These are phyloP conservation scores for Tyrannus savana DNA, from an alignment of 2,113 vertebrate genomes.

Conservation along the genomic window DNA sequence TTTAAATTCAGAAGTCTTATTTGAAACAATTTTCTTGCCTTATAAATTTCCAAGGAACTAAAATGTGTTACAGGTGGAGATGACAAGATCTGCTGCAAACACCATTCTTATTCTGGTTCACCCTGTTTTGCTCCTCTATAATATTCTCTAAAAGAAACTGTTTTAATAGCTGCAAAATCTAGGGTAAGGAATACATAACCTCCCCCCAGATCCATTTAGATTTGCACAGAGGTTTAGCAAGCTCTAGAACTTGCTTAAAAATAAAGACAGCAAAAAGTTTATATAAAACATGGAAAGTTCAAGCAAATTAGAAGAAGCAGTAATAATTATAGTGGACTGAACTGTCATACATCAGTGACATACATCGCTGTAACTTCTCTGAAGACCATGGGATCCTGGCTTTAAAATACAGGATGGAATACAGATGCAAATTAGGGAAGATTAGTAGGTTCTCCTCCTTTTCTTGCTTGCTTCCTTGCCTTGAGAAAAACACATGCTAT, in stretches of 20 bases:
- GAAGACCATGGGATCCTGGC: not conserved
- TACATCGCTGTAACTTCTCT: not conserved
- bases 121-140: not conserved
- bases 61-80: not conserved
- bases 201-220: not conserved
- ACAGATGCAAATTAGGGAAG: slow-evolving; percentile 27
- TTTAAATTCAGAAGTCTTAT: not conserved
- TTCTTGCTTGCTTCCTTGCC: slow-evolving; percentile 16
- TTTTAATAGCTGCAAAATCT: not conserved
- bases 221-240: not conserved
- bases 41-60: not conserved
- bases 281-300: not conserved
- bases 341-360: not conserved
- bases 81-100: not conserved
- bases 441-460: slow-evolving; percentile 12
- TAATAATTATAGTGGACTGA: not conserved
- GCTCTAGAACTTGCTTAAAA: not conserved
- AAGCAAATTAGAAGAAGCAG: not conserved
- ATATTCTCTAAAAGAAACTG: not conserved
- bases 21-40: not conserved
- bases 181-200: not conserved
- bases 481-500: slow-evolving; percentile 32
- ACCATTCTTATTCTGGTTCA: not conserved
- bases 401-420: slow-evolving; percentile 9
- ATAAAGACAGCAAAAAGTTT: not conserved